Percentiles rank a stretch among this genome's conserved stretches.
These are phyloP conservation scores for Callorhinus ursinus DNA, from an alignment of 2,113 vertebrate genomes.

Conservation along the genomic window DNA sequence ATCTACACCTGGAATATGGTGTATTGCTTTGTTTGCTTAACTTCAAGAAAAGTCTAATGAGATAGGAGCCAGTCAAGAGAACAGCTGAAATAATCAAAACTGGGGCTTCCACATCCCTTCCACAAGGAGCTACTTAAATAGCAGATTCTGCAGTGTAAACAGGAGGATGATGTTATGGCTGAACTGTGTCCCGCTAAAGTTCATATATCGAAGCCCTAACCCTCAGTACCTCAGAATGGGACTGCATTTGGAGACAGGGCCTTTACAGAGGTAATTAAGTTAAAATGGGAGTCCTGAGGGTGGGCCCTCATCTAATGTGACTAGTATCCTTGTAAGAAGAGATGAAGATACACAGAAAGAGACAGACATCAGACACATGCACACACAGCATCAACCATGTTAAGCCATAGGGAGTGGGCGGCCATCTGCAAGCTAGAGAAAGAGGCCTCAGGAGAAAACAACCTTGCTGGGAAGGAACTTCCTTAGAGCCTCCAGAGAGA, in stretches of 20 bases:
- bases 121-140: neutral
- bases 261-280: neutral
- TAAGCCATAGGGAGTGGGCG: neutral
- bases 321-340: neutral
- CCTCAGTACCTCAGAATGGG: neutral
- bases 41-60: conserved; percentile 1
- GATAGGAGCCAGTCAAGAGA: neutral
- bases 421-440: neutral
- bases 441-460: neutral
- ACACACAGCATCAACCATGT: neutral
- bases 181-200: neutral
- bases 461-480: neutral
- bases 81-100: neutral
- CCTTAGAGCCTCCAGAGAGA: neutral
- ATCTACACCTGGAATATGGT: neutral
- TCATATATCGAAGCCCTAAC: neutral
- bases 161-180: neutral
- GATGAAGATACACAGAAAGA: neutral
- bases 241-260: neutral
- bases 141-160: neutral
- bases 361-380: neutral
- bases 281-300: neutral
- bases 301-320: neutral
- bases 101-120: neutral
- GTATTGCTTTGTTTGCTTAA: neutral